phyloP scores from a whole-genome alignment of 2,113 vertebrate genomes.

The Podocnemis expansa region DNA sequence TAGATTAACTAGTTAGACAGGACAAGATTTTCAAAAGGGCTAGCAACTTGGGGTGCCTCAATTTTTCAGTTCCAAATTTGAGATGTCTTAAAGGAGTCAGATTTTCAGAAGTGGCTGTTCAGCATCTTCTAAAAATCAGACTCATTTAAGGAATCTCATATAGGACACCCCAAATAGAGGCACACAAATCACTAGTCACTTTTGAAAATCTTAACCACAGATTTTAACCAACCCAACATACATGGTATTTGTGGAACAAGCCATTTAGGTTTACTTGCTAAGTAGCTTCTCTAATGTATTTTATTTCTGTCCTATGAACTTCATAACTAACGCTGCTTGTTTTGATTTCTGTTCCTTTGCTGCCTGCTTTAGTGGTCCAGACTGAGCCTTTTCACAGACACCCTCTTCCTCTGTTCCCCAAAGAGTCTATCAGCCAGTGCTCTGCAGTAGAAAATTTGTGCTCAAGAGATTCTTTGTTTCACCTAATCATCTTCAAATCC shows the following conservation, averaged over 20 bases:
- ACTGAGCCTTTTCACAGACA: background rate
- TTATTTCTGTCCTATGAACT: background rate
- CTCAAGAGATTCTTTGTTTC: background rate
- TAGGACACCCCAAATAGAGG: background rate
- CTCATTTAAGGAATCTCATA: background rate
- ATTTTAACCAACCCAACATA: background rate
- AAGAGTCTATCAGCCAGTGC: background rate
- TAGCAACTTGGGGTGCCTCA: background rate
- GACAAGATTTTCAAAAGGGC: background rate
- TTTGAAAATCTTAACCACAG: background rate
- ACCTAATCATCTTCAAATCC: background rate
- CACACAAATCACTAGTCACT: background rate
- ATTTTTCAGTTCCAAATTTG: background rate
- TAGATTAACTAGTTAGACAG: background rate
- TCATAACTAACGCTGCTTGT: background rate
- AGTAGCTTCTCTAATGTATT: background rate
- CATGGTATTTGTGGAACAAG: background rate
- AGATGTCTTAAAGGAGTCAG: background rate
- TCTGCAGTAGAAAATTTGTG: background rate
- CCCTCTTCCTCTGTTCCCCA: background rate
- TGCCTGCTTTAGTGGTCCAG: background rate
- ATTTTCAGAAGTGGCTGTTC: background rate
- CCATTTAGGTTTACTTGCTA: background rate
- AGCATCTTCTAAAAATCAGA: background rate
- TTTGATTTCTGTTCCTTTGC: background rate